Conservation (phyloP, 2,888 invertebrate species). For the Euzetes globulus region DNA sequence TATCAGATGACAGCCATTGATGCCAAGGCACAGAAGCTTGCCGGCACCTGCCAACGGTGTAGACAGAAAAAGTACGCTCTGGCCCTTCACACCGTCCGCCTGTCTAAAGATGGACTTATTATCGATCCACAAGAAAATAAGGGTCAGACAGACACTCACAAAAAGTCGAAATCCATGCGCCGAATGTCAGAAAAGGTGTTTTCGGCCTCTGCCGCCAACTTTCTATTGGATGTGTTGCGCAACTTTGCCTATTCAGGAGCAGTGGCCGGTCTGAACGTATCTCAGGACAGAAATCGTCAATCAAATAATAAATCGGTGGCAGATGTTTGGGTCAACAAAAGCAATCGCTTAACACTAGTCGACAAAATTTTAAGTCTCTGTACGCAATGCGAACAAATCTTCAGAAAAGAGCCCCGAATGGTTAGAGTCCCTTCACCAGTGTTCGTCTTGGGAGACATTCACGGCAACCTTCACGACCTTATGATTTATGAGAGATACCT, state of each 20-base stretch:
- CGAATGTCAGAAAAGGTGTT: conserved; percentile 34
- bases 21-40: not conserved
- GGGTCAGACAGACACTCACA: not conserved
- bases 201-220: conserved; percentile 18
- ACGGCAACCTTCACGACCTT: conserved; percentile 64
- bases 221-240: conserved; percentile 27
- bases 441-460: conserved; percentile 62
- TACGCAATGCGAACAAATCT: conserved; percentile 50
- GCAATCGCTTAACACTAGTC: not conserved
- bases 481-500: conserved; percentile 61
- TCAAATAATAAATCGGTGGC: not conserved
- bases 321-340: not conserved
- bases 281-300: too few relatives aligned
- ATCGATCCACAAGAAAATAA: conserved; percentile 43
- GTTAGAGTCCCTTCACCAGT: conserved; percentile 54
- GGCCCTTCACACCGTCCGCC: conserved; percentile 55
- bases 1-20: not conserved
- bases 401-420: conserved; percentile 53
- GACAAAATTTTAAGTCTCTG: conserved; percentile 53
- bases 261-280: not conserved
- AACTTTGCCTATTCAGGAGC: not conserved
- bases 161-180: conserved; percentile 42
- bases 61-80: conserved; percentile 43
- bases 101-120: conserved; percentile 54
- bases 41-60: conserved; percentile 36